These are phyloP conservation scores for Hylomyscus alleni DNA, from an alignment of 2,797 vertebrate species.

Conservation along the genomic window DNA sequence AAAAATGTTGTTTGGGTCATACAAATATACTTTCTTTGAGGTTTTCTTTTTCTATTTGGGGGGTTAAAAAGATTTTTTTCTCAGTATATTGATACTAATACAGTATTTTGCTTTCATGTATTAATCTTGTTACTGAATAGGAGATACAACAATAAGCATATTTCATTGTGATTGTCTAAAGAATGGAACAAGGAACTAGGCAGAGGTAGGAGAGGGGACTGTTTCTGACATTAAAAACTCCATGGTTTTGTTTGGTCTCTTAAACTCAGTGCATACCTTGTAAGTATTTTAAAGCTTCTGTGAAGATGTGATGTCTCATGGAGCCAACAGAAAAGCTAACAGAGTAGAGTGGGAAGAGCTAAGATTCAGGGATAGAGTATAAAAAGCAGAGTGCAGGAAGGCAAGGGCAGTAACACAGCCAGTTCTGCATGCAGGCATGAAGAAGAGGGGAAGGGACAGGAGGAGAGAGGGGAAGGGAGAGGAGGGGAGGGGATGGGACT, in stretches of 20 bases:
- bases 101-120: constrained; percentile 10
- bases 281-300: not conserved
- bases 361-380: not conserved
- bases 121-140: not conserved
- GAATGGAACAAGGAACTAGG: not conserved
- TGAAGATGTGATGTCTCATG: not conserved
- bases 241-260: constrained; percentile 21
- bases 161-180: not conserved
- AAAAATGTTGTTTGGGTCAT: not conserved
- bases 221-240: not conserved
- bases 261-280: constrained; percentile 2
- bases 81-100: not conserved
- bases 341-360: not conserved
- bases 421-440: not conserved
- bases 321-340: constrained; percentile 31
- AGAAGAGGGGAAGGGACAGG: not conserved
- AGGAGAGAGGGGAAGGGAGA: rapidly evolving
- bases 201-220: not conserved
- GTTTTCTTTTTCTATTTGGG: not conserved
- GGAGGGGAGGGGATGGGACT: not conserved
- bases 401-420: not conserved
- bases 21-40: not conserved
- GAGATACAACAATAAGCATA: not conserved
- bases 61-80: constrained; percentile 28
- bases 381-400: not conserved